Conservation (phyloP, 2,113 vertebrate species). For the Noctilio leporinus region DNA sequence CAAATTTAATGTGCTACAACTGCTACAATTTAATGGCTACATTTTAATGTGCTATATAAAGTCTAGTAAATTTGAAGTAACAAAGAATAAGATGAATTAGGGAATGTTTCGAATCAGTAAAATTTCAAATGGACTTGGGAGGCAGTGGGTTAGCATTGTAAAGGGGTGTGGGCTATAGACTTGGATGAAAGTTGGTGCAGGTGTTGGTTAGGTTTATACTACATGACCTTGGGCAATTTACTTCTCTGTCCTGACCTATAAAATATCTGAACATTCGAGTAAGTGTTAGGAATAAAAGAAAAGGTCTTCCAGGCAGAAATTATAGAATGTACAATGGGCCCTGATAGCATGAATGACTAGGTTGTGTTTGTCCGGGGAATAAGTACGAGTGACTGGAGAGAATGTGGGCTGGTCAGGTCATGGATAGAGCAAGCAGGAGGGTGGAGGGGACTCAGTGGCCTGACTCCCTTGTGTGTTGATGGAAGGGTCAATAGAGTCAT, state of each 20-base stretch:
- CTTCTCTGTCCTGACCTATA: background rate
- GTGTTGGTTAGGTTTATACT: background rate
- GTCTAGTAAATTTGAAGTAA: constrained; percentile 26
- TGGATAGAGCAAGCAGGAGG: constrained; percentile 36
- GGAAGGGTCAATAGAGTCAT: constrained; percentile 63
- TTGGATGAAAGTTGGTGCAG: background rate
- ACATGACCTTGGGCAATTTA: background rate
- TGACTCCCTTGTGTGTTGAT: constrained; percentile 49
- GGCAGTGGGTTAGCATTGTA: background rate
- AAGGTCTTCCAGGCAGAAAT: constrained; percentile 6
- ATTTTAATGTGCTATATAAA: background rate
- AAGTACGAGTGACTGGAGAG: constrained; percentile 9
- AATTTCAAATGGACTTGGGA: background rate
- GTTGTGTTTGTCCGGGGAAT: constrained; percentile 16
- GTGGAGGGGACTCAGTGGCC: constrained; percentile 40
- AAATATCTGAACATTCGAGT: background rate
- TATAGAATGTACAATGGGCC: background rate
- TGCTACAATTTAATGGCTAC: too few relatives aligned
- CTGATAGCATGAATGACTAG: constrained; percentile 37
- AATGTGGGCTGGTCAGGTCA: constrained; percentile 39
- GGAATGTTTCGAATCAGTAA: background rate
- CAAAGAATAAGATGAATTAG: background rate
- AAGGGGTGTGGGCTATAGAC: background rate
- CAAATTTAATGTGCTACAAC: background rate
- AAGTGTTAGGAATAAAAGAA: constrained; percentile 35